Conservation (phyloP, 2,797 vertebrate species). For the Coregonus ussuriensis region DNA sequence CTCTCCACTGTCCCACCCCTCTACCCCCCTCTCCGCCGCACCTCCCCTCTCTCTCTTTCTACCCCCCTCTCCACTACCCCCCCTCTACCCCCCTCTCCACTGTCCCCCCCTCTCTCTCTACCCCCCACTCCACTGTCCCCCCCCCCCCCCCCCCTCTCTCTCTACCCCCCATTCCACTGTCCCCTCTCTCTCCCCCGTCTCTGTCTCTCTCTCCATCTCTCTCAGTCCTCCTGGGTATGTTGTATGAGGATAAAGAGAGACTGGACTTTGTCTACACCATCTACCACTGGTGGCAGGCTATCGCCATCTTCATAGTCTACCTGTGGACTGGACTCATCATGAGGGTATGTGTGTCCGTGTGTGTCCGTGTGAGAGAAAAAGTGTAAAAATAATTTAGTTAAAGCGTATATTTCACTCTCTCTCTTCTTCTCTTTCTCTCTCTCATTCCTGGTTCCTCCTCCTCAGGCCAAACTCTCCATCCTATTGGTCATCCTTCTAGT, state of each 20-base stretch:
- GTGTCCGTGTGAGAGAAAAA: neutral
- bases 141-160: neutral
- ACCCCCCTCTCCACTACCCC: neutral
- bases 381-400: neutral
- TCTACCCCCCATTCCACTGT: neutral
- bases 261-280: slow-evolving; percentile 96
- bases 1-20: no score
- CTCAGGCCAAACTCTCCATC: slow-evolving; percentile 88
- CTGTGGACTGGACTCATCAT: slow-evolving; percentile 86
- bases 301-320: slow-evolving; percentile 92
- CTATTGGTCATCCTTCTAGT: slow-evolving; percentile 78
- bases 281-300: slow-evolving; percentile 95
- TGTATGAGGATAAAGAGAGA: slow-evolving; percentile 94
- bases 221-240: slow-evolving; percentile 86
- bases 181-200: slow-evolving; percentile 2
- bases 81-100: no score
- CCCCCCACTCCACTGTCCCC: neutral
- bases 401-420: neutral
- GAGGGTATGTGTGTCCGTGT: slow-evolving; percentile 78
- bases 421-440: neutral
- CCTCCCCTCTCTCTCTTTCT: neutral
- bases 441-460: neutral
- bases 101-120: neutral
- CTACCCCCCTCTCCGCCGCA: no score
- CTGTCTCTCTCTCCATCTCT: slow-evolving; percentile 13